Conservation (phyloP, 2,888 invertebrate species). For the Tenthredo livida region DNA sequence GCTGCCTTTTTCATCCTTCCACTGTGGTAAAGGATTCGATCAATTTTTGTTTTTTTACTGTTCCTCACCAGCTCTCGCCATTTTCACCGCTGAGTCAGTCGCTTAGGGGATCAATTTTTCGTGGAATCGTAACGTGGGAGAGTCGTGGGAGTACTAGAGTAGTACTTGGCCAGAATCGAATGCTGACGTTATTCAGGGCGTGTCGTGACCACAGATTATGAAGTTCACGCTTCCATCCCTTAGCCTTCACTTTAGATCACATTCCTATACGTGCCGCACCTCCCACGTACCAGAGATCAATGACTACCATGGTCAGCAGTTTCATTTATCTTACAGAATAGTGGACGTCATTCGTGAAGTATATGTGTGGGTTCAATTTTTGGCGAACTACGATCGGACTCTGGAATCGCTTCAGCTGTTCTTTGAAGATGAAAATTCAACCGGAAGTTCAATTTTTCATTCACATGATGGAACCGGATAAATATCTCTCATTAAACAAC, state of each 20-base stretch:
- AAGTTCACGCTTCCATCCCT: slow-evolving; percentile 10
- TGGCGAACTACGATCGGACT: background rate
- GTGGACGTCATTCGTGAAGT: background rate
- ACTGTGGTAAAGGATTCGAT: slow-evolving; percentile 4
- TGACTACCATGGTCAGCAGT: slow-evolving; percentile 23
- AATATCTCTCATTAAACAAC: background rate
- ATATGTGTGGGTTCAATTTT: background rate
- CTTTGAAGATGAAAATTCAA: background rate
- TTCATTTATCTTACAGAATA: background rate
- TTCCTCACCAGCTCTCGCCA: background rate
- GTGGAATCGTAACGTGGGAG: slow-evolving; percentile 6
- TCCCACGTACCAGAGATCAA: background rate
- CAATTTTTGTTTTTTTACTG: slow-evolving; percentile 26
- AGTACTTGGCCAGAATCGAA: slow-evolving; percentile 41
- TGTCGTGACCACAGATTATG: slow-evolving; percentile 49
- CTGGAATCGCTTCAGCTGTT: background rate
- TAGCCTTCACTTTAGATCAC: background rate
- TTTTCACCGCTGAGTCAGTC: slow-evolving; percentile 43
- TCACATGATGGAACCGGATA: background rate
- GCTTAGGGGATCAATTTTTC: slow-evolving; percentile 37
- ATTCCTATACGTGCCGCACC: background rate
- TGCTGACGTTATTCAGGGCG: slow-evolving; percentile 46
- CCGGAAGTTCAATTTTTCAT: background rate
- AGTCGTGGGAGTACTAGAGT: slow-evolving; percentile 38
- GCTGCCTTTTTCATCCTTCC: background rate